Percentiles rank a stretch among this genome's conserved stretches.
phyloP scores from a whole-genome alignment of 1,140 invertebrate genomes.

The Nylanderia fulva region DNA sequence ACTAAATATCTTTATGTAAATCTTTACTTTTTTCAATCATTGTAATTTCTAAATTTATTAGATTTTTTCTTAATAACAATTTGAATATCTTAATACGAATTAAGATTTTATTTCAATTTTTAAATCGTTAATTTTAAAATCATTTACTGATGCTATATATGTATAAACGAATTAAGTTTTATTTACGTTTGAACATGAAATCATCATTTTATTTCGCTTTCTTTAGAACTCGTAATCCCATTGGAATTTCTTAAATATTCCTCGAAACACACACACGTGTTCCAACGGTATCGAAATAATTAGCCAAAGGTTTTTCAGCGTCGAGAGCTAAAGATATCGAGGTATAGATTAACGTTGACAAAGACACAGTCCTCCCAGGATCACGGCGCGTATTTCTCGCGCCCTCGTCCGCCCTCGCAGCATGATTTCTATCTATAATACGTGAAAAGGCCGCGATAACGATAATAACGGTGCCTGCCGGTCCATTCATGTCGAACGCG shows the following conservation, averaged over 20 bases:
- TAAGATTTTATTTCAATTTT: background rate
- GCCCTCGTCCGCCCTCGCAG: constrained; percentile 11
- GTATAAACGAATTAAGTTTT: background rate
- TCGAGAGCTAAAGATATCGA: constrained; percentile 35
- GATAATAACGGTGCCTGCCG: constrained; percentile 76
- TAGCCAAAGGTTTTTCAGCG: background rate
- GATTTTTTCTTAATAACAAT: background rate
- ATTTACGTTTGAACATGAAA: background rate
- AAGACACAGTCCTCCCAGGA: constrained; percentile 5
- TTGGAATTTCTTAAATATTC: background rate
- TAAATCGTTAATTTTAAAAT: background rate
- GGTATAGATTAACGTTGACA: constrained; percentile 3
- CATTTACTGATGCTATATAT: background rate
- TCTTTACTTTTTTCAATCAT: background rate
- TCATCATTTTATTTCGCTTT: constrained; percentile 9
- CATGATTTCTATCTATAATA: constrained; percentile 34
- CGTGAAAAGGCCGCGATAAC: constrained; percentile 69
- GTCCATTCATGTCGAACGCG: constrained; percentile 76
- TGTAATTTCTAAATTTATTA: background rate
- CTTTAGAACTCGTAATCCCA: background rate
- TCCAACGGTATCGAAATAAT: constrained; percentile 29
- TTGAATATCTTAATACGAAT: background rate
- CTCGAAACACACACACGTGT: background rate
- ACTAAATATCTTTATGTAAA: background rate
- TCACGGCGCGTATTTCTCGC: constrained; percentile 28